Evolutionary conservation across 1,140 invertebrate species (phyloP), one percentile per base, ranked within the genome.

Genomic region (Atta texana): DNA sequence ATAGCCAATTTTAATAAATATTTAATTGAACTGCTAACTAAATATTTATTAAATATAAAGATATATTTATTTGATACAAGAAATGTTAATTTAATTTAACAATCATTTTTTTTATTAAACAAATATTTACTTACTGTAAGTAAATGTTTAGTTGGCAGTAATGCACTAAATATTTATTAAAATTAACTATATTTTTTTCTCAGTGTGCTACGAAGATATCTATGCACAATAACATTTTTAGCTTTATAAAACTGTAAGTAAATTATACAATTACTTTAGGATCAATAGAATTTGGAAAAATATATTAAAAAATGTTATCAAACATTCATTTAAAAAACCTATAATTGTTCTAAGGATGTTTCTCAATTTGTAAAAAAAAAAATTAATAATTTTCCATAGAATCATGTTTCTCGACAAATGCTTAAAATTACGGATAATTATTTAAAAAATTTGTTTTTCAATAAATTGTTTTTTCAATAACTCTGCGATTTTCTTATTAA

Each of bases 361-460:
- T 80, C 53, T 68, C 64, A 53, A 53, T 68, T 53, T 68, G 0
- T 21, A 31, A 31, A 78, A 64, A 64, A 34, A 34, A 34, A 34
- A 49, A 21, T 57, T 21, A 57, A 57, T 57, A 34, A 39, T n/a
- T 28, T 4, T 77, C 31, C 12, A 18, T 49, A 39, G 21, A 0
- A 44, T 24, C 3, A 44, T 1, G 5, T 34, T 59, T 76, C 4
- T 24, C 14, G 18, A 53, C 3, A 74, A 74, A 31, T 31, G 28
- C 28, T 31, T 2, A 31, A 31, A 31, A 57, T 57, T 74, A 72
- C 16, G 28, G 8, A 8, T 12, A 21, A 21, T 74, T 6, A n/a
- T 55, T 74, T 74, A 1, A 31, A 55, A 53, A 72, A 53, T 16
- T 72, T 18, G 31, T 16, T 28, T 55, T 53, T 16, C 34, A 34